phyloP scores from a whole-genome alignment of 1,140 invertebrate genomes.

The Drosophila asahinai region DNA sequence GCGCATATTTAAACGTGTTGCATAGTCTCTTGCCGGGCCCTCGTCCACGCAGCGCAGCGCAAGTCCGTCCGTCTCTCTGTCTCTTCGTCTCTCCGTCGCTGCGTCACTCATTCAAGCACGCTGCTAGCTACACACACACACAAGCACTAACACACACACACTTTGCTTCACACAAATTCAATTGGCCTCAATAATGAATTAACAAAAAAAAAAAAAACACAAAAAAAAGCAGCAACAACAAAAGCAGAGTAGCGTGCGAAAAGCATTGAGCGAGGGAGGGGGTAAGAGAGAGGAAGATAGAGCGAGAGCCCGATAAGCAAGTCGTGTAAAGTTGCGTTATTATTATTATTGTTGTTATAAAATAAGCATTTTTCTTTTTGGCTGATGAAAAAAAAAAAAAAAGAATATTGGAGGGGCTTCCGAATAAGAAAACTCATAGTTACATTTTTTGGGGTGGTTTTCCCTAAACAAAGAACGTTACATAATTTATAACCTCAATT shows the following conservation, averaged over 20 bases:
- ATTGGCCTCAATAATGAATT: conserved; percentile 83
- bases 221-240: conserved; percentile 44
- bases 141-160: conserved; percentile 14
- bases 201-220: conserved; percentile 68
- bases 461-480: not conserved
- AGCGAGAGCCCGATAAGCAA: conserved; percentile 57
- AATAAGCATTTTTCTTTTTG: conserved; percentile 16
- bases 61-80: conserved; percentile 56
- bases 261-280: conserved; percentile 40
- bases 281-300: conserved; percentile 10
- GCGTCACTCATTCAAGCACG: conserved; percentile 77
- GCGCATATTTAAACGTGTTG: conserved; percentile 83
- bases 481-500: conserved; percentile 3
- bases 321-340: conserved; percentile 63
- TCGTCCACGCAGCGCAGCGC: conserved; percentile 60
- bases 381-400: conserved; percentile 10
- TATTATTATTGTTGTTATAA: conserved; percentile 43
- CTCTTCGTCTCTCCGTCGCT: conserved; percentile 64
- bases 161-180: conserved; percentile 71
- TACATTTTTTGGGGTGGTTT: not conserved
- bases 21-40: conserved; percentile 80
- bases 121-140: conserved; percentile 64
- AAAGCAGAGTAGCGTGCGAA: conserved; percentile 66
- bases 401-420: not conserved
- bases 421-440: not conserved